Evolutionary conservation across 2,888 invertebrate species (phyloP), one percentile per base, ranked within the genome.

Genomic region (Perizoma flavofasciatum): DNA sequence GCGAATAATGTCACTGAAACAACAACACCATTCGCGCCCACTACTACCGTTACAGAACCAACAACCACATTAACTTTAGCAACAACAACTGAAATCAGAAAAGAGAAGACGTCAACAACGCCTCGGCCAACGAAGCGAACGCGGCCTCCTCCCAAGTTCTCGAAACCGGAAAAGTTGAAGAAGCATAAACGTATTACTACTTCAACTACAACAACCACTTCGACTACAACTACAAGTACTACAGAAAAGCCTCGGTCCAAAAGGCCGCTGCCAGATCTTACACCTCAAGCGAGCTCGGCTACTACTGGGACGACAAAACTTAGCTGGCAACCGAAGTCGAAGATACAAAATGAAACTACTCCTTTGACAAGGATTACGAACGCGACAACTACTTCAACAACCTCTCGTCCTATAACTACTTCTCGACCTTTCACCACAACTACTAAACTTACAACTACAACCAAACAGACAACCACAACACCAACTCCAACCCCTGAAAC

Each of bases 121-220:
- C 77, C 81, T 8, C 84, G 71, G 54, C 59, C 61, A 6, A 54
- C 59, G 6, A 88, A 85, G 65, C 85, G 89, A 11, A 92, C 92
- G 39, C 83, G 90, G 9, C 87, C 91, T 34, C 88, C 88, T 51
- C 85, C 82, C 7, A 86, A 84, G 61, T 86, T 86, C 54, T 75
- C 67, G 6, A 88, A 87, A 71, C 73, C 79, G 57, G 83, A 83
- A 9, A 89, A 86, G 72, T 66, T 79, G 5, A 89, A 85, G 66
- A 92, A 92, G 68, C 86, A 88, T 60, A 88, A 89, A 71, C 83
- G 89, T 35, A 68, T 86, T 5, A 85, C 82, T 7, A 78, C 82
- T 47, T 81, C 82, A n/a, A 79, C 83, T 4, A 75, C 78, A 0
- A 83, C 83, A 35, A 81, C 82, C 39, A 83, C 80, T 6, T 78